A percentile compares a stretch with the other conserved stretches of the same genome.
phyloP scores from a whole-genome alignment of 30 jellyfish, hydroid and myxozoan species.

The Aurelia coerulea region DNA sequence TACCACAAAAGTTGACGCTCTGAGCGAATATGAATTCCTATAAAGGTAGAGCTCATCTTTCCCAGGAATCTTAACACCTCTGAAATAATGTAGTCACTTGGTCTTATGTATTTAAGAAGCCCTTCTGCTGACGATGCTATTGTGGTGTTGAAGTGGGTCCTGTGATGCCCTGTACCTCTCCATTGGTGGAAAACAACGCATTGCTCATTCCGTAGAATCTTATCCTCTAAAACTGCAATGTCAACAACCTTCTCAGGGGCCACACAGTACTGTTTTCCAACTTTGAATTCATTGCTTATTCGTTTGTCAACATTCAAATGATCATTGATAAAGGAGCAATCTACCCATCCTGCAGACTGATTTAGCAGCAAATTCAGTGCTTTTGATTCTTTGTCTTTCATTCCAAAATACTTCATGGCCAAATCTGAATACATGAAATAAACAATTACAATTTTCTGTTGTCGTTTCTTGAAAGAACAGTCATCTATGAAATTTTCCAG shows the following conservation, averaged over 20 bases:
- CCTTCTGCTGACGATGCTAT: slow-evolving; percentile 46
- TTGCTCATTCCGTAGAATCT: slow-evolving; percentile 39
- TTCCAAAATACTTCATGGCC: slow-evolving; percentile 31
- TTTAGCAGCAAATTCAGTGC: slow-evolving; percentile 25
- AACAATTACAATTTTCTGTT: slow-evolving; percentile 46
- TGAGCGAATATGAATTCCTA: slow-evolving; percentile 93
- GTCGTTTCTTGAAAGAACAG: slow-evolving; percentile 46
- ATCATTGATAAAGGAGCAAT: slow-evolving; percentile 79
- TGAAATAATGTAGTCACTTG: slow-evolving; percentile 65
- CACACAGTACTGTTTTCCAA: slow-evolving; percentile 83
- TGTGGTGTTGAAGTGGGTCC: slow-evolving; percentile 83
- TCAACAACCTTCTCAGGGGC: slow-evolving; percentile 77
- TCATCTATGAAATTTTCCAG: slow-evolving; percentile 41
- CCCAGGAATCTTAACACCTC: slow-evolving; percentile 72
- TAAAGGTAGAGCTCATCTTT: slow-evolving; percentile 37
- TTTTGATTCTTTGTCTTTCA: slow-evolving; percentile 44
- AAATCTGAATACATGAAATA: slow-evolving; percentile 75
- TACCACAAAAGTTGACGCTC: slow-evolving; percentile 92
- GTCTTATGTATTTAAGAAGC: slow-evolving; percentile 49
- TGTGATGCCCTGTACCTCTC: slow-evolving; percentile 94
- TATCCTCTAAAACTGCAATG: slow-evolving; percentile 48
- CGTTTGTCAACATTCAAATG: slow-evolving; percentile 60
- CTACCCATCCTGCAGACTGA: slow-evolving; percentile 72
- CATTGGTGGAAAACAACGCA: slow-evolving; percentile 88
- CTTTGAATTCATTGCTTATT: slow-evolving; percentile 49